These are phyloP conservation scores for Crioceris asparagi DNA, from an alignment of 2,888 invertebrate species.

Conservation along the genomic window DNA sequence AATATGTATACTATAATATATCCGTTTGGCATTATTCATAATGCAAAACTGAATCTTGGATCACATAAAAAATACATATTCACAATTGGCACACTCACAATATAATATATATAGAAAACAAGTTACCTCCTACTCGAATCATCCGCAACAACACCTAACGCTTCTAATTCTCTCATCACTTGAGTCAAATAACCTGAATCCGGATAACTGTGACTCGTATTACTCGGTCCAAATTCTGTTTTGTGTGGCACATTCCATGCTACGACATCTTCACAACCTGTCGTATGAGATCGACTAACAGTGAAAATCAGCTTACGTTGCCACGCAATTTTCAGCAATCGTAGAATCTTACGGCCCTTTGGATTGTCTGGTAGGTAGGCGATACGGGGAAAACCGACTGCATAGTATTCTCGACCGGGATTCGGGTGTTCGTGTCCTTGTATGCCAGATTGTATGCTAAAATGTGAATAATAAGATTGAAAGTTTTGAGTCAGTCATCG, in stretches of 20 bases:
- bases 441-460: conserved; percentile 75
- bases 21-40: no score
- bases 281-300: conserved; percentile 78
- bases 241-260: conserved; percentile 90
- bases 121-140: background rate
- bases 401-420: conserved; percentile 78
- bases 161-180: conserved; percentile 47
- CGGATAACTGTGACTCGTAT: conserved; percentile 55
- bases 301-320: conserved; percentile 75
- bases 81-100: no score
- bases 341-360: conserved; percentile 65
- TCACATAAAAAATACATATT: no score
- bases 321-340: conserved; percentile 71
- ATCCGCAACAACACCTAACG: conserved; percentile 45
- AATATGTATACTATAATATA: no score
- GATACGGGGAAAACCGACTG: conserved; percentile 75
- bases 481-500: no score
- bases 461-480: conserved; percentile 20
- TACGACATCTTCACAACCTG: conserved; percentile 82
- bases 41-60: no score
- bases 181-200: conserved; percentile 66
- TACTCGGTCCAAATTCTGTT: conserved; percentile 55
- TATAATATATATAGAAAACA: no score
- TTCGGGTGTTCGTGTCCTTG: conserved; percentile 71
- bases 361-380: conserved; percentile 78